phyloP scores from a whole-genome alignment of 2,888 invertebrate genomes.

The Erebia palarica region DNA sequence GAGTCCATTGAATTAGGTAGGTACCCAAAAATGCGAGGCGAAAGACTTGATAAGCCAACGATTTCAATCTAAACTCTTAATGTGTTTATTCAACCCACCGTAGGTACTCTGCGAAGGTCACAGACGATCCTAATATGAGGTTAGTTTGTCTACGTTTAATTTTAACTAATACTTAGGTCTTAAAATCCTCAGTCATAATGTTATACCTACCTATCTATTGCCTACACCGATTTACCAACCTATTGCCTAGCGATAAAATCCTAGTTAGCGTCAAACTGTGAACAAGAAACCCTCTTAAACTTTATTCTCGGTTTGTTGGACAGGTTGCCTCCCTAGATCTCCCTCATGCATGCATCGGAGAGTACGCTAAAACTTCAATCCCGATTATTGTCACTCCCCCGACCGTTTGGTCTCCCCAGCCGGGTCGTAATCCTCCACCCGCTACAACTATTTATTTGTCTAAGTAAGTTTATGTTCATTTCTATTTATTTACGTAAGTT shows the following conservation, averaged over 20 bases:
- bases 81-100: constrained; percentile 4
- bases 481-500: no score
- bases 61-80: constrained; percentile 7
- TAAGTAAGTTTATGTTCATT: no score
- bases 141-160: not conserved
- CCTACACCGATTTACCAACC: no score
- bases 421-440: no score
- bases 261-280: no score
- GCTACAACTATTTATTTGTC: no score
- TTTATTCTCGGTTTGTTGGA: no score
- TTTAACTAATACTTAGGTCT: not conserved
- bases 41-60: constrained; percentile 6
- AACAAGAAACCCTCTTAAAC: no score
- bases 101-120: not conserved
- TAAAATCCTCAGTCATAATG: no score
- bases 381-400: not conserved
- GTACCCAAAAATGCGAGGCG: not conserved
- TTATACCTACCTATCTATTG: no score
- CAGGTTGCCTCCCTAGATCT: not conserved
- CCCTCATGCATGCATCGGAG: not conserved
- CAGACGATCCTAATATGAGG: not conserved
- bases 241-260: no score
- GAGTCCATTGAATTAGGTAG: constrained; percentile 17
- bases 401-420: no score
- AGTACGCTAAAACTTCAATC: not conserved